Evolutionary conservation across 2,888 invertebrate species (phyloP).

Genomic region (Hypena proboscidalis): DNA sequence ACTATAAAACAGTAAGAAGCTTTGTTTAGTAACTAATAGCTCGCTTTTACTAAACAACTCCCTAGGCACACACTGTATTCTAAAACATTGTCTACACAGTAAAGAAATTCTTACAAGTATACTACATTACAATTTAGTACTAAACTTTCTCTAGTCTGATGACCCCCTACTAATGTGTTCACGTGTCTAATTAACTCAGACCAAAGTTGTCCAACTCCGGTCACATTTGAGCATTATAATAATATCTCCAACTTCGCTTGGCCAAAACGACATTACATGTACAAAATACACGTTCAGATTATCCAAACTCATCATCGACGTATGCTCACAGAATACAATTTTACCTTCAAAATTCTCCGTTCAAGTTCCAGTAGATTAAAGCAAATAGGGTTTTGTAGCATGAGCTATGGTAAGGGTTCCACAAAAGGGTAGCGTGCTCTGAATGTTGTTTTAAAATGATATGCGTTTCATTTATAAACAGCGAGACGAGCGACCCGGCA

Average conservation of each 20-base stretch:
- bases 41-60: slow-evolving; percentile 30
- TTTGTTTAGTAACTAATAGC: slow-evolving; percentile 27
- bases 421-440: slow-evolving; percentile 52
- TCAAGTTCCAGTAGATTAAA: slow-evolving; percentile 19
- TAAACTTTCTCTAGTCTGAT: slow-evolving; percentile 40
- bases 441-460: slow-evolving; percentile 73
- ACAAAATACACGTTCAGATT: slow-evolving; percentile 46
- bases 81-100: slow-evolving; percentile 24
- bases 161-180: slow-evolving; percentile 52
- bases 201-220: slow-evolving; percentile 55
- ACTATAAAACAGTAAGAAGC: slow-evolving; percentile 12
- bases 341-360: background rate
- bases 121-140: slow-evolving; percentile 41
- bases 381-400: background rate
- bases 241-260: slow-evolving; percentile 61
- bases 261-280: slow-evolving; percentile 55
- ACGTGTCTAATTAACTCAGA: slow-evolving; percentile 51
- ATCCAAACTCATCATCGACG: slow-evolving; percentile 18
- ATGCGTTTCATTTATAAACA: slow-evolving; percentile 83
- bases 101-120: slow-evolving; percentile 39
- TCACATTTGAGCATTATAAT: slow-evolving; percentile 60
- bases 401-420: slow-evolving; percentile 37
- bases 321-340: slow-evolving; percentile 36
- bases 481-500: slow-evolving; percentile 73
- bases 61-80: slow-evolving; percentile 31